These are phyloP conservation scores for Poeciliopsis paucimaculata DNA, from an alignment of 2,797 vertebrate genomes.

Conservation along the genomic window DNA sequence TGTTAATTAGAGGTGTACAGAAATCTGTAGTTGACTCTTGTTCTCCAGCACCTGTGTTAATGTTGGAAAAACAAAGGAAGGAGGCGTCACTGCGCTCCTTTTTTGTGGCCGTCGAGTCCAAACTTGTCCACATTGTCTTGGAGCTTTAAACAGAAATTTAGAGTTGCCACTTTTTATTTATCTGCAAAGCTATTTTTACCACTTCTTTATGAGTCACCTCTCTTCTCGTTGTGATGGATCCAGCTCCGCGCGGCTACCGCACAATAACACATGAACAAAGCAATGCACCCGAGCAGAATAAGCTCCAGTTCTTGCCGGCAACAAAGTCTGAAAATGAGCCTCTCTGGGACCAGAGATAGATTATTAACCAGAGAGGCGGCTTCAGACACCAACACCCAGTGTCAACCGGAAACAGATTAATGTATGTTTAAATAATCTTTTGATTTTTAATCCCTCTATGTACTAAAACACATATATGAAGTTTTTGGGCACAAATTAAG, in stretches of 20 bases:
- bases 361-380: background rate
- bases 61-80: constrained; percentile 32
- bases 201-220: constrained; percentile 34
- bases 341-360: background rate
- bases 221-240: constrained; percentile 24
- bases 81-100: background rate
- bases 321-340: constrained; percentile 4
- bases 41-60: background rate
- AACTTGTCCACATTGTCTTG: constrained; percentile 30
- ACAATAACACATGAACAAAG: constrained; percentile 19
- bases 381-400: background rate
- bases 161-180: constrained; percentile 22
- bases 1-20: background rate
- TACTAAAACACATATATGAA: too few species aligned
- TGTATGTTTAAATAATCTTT: background rate
- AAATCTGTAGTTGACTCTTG: background rate
- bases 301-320: constrained; percentile 1
- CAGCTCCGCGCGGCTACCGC: constrained; percentile 6
- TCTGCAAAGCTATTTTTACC: constrained; percentile 33
- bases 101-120: constrained; percentile 28
- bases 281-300: constrained; percentile 1
- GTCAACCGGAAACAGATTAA: background rate
- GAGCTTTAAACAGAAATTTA: constrained; percentile 35
- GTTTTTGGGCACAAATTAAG: background rate
- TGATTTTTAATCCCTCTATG: background rate